phyloP scores from a whole-genome alignment of 2,113 vertebrate genomes.

The Falcunculus frontatus region DNA sequence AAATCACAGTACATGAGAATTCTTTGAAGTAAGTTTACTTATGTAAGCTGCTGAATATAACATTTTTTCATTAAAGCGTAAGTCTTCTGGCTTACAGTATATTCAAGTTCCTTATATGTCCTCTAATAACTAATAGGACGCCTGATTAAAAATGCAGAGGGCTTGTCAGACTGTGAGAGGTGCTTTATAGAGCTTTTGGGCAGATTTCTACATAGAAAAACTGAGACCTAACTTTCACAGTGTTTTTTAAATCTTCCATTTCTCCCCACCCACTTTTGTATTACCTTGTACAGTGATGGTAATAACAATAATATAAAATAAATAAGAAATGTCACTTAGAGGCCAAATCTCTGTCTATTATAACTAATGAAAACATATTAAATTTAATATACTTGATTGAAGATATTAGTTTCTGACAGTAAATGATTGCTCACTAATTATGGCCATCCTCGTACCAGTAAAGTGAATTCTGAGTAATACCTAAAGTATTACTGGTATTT shows the following conservation, averaged over 20 bases:
- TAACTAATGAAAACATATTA: conserved; percentile 52
- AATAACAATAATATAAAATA: conserved; percentile 31
- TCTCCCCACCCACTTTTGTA: conserved; percentile 15
- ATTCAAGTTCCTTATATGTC: background rate
- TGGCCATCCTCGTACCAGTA: background rate
- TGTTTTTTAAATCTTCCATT: background rate
- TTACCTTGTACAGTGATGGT: conserved; percentile 7
- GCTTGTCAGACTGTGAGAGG: background rate
- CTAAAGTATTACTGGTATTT: background rate
- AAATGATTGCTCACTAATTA: conserved; percentile 59
- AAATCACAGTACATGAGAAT: background rate
- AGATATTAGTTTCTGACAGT: conserved; percentile 41
- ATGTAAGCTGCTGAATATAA: background rate
- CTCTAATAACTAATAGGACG: background rate
- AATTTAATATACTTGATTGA: conserved; percentile 57
- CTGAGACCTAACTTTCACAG: background rate
- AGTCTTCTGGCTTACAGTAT: background rate
- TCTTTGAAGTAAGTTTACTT: background rate
- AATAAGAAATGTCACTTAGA: conserved; percentile 1
- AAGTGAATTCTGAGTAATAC: background rate
- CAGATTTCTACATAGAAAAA: background rate
- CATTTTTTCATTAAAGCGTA: background rate
- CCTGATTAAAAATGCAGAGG: conserved; percentile 4
- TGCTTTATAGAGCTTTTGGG: conserved; percentile 24
- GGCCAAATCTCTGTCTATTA: conserved; percentile 51